These are phyloP conservation scores for Drosophila tani DNA, from an alignment of 1,140 invertebrate genomes.

Conservation along the genomic window DNA sequence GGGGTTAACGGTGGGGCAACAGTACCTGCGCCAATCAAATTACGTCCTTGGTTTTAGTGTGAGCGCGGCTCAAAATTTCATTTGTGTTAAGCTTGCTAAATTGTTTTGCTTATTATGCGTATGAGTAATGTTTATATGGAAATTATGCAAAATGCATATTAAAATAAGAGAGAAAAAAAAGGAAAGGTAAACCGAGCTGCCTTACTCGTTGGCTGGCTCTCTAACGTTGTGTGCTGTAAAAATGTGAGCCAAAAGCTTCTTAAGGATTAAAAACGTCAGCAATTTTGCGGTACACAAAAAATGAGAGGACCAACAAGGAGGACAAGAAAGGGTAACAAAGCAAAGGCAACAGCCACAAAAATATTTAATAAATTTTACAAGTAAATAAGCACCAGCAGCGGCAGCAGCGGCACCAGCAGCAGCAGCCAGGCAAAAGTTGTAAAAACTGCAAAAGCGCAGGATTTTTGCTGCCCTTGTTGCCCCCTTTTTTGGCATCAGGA, in stretches of 20 bases:
- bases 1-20: background rate
- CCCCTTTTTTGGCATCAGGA: conserved; percentile 6
- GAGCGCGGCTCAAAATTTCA: conserved; percentile 54
- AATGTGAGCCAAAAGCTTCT: conserved; percentile 80
- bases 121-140: conserved; percentile 81
- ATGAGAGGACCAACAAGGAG: conserved; percentile 17
- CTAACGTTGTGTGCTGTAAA: conserved; percentile 53
- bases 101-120: conserved; percentile 80
- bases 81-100: conserved; percentile 79
- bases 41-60: conserved; percentile 26
- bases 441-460: conserved; percentile 50
- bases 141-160: conserved; percentile 81
- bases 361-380: conserved; percentile 81
- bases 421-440: conserved; percentile 38
- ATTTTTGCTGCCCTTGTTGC: conserved; percentile 31
- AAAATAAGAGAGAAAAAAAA: conserved; percentile 38
- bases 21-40: conserved; percentile 47
- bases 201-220: conserved; percentile 15
- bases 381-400: conserved; percentile 62
- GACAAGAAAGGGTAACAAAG: conserved; percentile 30
- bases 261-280: conserved; percentile 81
- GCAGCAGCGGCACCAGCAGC: background rate
- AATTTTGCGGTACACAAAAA: conserved; percentile 63
- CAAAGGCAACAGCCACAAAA: conserved; percentile 58
- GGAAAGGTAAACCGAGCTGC: conserved; percentile 15